Conservation (phyloP, 2,888 invertebrate species). For the Prenolepis imparis region DNA sequence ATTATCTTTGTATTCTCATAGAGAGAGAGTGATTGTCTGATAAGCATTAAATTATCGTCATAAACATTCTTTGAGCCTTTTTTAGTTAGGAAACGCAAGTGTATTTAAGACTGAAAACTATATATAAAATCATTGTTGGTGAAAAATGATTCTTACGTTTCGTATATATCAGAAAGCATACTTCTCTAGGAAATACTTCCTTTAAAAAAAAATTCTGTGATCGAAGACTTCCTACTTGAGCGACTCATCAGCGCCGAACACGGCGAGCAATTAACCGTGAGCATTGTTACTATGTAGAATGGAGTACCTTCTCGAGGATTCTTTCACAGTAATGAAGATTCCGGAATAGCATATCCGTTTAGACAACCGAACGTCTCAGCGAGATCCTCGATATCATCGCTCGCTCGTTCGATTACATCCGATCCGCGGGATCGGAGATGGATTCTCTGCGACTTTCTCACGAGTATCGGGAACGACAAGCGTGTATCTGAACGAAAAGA, state of each 20-base stretch:
- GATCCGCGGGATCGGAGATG: conserved; percentile 56
- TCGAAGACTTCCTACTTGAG: background rate
- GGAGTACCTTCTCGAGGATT: conserved; percentile 8
- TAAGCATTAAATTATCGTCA: background rate
- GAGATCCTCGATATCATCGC: conserved; percentile 61
- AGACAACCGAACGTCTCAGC: conserved; percentile 61
- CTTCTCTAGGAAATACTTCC: background rate
- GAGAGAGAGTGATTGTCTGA: conserved; percentile 3
- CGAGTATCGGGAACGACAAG: conserved; percentile 43
- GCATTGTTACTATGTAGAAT: conserved; percentile 18
- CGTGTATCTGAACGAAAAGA: conserved; percentile 7
- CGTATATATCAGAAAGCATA: background rate
- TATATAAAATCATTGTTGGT: background rate
- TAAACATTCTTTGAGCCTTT: conserved; percentile 1
- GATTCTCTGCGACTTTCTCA: conserved; percentile 68
- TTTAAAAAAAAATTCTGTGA: conserved; percentile 2
- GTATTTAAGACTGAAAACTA: background rate
- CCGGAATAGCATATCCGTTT: conserved; percentile 50
- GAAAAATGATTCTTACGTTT: background rate
- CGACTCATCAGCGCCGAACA: background rate
- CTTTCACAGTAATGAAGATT: conserved; percentile 28
- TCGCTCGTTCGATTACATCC: conserved; percentile 68
- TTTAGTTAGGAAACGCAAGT: background rate
- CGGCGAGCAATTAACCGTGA: conserved; percentile 32
- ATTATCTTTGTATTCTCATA: background rate